phyloP scores from a whole-genome alignment of 2,797 vertebrate species.

The Pseudochaenichthys georgianus region DNA sequence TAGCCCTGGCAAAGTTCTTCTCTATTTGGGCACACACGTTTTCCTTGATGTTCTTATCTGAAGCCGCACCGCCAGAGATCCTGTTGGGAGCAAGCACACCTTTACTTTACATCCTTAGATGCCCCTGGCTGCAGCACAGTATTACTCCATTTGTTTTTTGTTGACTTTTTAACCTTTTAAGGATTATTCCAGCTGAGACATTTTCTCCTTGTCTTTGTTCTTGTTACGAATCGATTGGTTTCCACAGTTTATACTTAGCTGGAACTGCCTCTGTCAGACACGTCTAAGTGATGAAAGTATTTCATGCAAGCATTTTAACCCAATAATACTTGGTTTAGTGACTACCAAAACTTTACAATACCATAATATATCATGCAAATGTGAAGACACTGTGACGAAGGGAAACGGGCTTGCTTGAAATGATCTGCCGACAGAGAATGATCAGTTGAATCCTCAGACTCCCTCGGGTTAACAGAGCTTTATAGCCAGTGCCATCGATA shows the following conservation, averaged over 20 bases:
- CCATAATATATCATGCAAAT: too few species aligned
- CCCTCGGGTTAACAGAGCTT: neutral
- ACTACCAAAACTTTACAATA: neutral
- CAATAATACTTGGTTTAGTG: neutral
- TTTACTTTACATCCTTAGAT: conserved; percentile 25
- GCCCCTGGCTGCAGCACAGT: conserved; percentile 10
- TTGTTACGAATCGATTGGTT: neutral
- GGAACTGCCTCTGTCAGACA: neutral
- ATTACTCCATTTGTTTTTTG: conserved; percentile 38
- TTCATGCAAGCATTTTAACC: neutral
- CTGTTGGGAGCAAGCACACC: conserved; percentile 73
- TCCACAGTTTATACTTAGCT: neutral
- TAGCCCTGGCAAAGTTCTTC: conserved; percentile 98
- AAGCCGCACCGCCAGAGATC: conserved; percentile 97
- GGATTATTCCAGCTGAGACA: neutral
- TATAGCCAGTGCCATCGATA: neutral
- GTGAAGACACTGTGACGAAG: too few species aligned
- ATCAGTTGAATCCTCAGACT: neutral
- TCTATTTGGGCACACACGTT: conserved; percentile 98
- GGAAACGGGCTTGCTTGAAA: too few species aligned
- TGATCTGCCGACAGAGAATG: too few species aligned
- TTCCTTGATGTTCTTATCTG: conserved; percentile 99
- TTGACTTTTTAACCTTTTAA: conserved; percentile 20
- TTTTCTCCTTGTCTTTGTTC: conserved; percentile 4
- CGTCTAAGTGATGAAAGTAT: neutral